Evolutionary conservation across 1,140 invertebrate species (phyloP), one percentile per base, ranked within the genome.

Genomic region (Subanguina moxae): DNA sequence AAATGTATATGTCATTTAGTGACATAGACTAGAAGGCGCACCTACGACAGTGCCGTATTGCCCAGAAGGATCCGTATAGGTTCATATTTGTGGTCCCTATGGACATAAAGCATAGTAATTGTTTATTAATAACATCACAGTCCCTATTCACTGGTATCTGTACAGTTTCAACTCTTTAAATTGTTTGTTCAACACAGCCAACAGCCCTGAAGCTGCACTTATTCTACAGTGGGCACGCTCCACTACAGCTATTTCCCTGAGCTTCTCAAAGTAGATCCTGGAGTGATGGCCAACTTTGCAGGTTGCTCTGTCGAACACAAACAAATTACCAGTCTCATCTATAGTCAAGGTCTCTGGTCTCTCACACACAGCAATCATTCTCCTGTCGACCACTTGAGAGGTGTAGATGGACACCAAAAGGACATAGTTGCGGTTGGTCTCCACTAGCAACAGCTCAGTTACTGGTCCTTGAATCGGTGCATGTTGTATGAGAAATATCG

Each of bases 241-340:
- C 23, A 71, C 59, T n/a, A 71, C 28, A 11, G 70, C 59, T 9
- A 71, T n/a, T 30, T 71, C 69, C 21, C 59, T 21, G 19, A 71
- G 46, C 56, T 71, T 71, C 28, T 71, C 69, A 27, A 73, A 64
- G 65, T 78, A 43, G 9, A 67, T 27, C 30, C 70, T 43, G 23
- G 74, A 74, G 42, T 74, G 62, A 21, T 58, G 45, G 23, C 65
- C 66, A 25, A 74, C 58, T 38, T 56, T 48, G 52, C 56, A 72
- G 9, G 57, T 74, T 9, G 73, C 76, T 38, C 63, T 48, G 57
- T 74, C 73, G 58, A 76, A 76, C 9, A 77, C 76, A 46, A 74
- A 78, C 17, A 76, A 15, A 45, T 76, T 77, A 1, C 73, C 62
- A 23, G 48, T 28, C 23, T 74, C 76, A 32, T 74, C 73, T 30